Conservation (phyloP, 92 coral and sea anemone species). For the Desmophyllum pertusum region DNA sequence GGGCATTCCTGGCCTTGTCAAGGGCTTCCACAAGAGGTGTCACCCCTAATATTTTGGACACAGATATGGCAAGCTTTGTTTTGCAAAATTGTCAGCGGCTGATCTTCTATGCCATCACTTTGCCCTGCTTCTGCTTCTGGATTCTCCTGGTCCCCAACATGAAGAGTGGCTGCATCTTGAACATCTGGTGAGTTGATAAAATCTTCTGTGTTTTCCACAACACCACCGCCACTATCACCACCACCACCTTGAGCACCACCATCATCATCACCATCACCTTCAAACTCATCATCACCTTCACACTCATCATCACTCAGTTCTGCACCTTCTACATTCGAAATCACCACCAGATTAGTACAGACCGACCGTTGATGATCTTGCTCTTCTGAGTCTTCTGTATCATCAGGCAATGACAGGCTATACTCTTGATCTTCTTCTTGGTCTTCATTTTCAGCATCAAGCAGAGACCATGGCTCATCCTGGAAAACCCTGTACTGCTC, state of each 20-base stretch:
- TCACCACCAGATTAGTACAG: not conserved
- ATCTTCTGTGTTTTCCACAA: not conserved
- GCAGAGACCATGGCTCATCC: conserved; percentile 1
- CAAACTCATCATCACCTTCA: not conserved
- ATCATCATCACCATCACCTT: not conserved
- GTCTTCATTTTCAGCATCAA: not conserved
- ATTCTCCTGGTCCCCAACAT: not conserved
- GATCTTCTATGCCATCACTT: not conserved
- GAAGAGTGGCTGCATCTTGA: not conserved
- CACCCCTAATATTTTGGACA: not conserved
- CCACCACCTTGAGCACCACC: not conserved
- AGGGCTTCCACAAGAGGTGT: conserved; percentile 5
- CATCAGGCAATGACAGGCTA: not conserved
- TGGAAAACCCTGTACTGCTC: not conserved
- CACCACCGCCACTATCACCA: not conserved
- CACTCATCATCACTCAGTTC: conserved; percentile 1
- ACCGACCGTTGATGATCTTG: not conserved
- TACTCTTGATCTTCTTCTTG: not conserved
- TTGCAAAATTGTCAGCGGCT: not conserved
- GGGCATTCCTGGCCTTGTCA: conserved; percentile 15
- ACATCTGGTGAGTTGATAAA: not conserved
- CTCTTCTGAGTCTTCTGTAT: not conserved
- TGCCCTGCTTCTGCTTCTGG: not conserved
- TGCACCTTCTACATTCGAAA: not conserved
- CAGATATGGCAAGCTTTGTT: conserved; percentile 9